These are phyloP conservation scores for Oryzias woworae DNA, from an alignment of 2,113 vertebrate genomes.

Conservation along the genomic window DNA sequence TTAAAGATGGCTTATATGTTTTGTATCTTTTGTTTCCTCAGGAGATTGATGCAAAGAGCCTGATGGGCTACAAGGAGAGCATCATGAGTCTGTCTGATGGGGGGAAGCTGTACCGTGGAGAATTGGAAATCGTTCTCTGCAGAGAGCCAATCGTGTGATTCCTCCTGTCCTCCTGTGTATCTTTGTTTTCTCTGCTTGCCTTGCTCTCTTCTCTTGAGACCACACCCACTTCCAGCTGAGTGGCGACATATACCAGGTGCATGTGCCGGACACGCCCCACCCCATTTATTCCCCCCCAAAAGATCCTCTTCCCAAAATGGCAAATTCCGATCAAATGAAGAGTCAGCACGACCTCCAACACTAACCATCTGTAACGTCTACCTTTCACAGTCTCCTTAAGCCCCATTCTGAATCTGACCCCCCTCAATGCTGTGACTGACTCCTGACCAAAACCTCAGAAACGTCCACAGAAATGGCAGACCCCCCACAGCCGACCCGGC, in stretches of 20 bases:
- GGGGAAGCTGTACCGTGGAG: conserved; percentile 93
- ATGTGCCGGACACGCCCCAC: conserved; percentile 68
- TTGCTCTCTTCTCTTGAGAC: conserved; percentile 42
- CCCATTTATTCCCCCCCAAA: background rate
- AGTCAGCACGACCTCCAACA: conserved; percentile 34
- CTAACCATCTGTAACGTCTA: background rate
- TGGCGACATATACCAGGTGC: conserved; percentile 73
- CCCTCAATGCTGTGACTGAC: conserved; percentile 44
- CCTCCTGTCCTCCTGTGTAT: conserved; percentile 25
- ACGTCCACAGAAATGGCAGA: conserved; percentile 25
- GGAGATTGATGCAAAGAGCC: conserved; percentile 87
- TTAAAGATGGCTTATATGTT: background rate
- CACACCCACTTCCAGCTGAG: conserved; percentile 65
- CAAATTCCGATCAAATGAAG: conserved; percentile 59
- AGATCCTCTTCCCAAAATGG: conserved; percentile 23
- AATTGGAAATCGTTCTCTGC: conserved; percentile 95
- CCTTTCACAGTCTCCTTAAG: no score
- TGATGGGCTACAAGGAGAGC: conserved; percentile 88
- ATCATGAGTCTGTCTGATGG: conserved; percentile 94
- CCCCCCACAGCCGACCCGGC: conserved; percentile 7
- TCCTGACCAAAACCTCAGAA: conserved; percentile 29
- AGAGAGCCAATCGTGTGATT: conserved; percentile 86
- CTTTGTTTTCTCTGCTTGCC: conserved; percentile 56
- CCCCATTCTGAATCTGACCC: conserved; percentile 4
- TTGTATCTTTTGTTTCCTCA: conserved; percentile 42